phyloP scores from a whole-genome alignment of 2,888 invertebrate genomes.

The Neoitamus cyanurus region DNA sequence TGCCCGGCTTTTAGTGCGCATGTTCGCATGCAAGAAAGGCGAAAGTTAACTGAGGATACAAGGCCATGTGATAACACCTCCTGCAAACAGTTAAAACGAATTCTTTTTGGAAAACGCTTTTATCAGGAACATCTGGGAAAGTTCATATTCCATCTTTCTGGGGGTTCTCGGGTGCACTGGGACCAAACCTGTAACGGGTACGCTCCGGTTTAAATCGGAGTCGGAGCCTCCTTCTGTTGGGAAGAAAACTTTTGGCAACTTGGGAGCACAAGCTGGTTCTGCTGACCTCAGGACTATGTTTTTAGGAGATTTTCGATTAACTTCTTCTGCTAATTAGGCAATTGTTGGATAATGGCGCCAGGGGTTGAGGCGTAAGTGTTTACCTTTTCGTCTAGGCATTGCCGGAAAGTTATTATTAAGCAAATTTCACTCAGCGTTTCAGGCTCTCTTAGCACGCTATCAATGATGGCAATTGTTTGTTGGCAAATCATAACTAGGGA shows the following conservation, averaged over 20 bases:
- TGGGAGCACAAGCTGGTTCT: slow-evolving; percentile 27
- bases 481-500: neutral
- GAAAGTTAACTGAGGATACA: slow-evolving; percentile 25
- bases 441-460: neutral
- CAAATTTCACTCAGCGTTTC: neutral
- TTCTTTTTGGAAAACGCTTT: neutral
- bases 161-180: slow-evolving; percentile 3
- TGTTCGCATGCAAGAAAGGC: slow-evolving; percentile 28
- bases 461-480: neutral
- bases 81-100: neutral
- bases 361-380: slow-evolving; percentile 9
- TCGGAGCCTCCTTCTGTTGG: neutral
- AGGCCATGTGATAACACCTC: slow-evolving; percentile 29
- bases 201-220: neutral
- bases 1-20: slow-evolving; percentile 43
- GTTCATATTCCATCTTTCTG: slow-evolving; percentile 3
- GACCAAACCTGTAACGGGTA: neutral
- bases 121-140: slow-evolving; percentile 29
- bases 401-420: slow-evolving; percentile 10
- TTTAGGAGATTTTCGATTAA: slow-evolving; percentile 49
- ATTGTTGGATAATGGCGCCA: slow-evolving; percentile 36
- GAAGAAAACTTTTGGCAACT: slow-evolving; percentile 27
- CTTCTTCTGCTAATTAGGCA: slow-evolving; percentile 49
- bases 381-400: slow-evolving; percentile 24
- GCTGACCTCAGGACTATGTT: slow-evolving; percentile 48